Evolutionary conservation across 2,888 invertebrate genomes (phyloP), one percentile per base, ranked within the genome.

Genomic region (Polymixis flavicincta): DNA sequence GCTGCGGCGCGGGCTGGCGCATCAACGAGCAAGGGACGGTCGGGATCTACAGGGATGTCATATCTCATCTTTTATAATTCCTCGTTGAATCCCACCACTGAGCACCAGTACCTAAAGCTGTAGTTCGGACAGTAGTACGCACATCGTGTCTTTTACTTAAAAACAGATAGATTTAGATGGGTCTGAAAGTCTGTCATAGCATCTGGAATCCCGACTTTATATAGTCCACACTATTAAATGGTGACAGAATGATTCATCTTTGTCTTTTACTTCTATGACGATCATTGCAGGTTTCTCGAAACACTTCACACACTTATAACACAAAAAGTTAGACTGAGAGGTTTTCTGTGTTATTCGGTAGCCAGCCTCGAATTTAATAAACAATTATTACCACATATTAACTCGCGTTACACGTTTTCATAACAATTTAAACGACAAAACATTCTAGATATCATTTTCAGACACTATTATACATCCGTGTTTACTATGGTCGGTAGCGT

Each of bases 401-500:
- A 19, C 11, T 32, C n/a, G 9, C 7, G 9, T 57, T 28, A 55
- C 45, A 52, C 22, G 8, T 54, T 76, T 48, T n/a, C 14, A 73
- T 32, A 80, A 80, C 50, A 50, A 50, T 50, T 52, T 52, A 54
- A n/a, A 48, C 13, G 13, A 42, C 28, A 60, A 50, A 75, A 81
- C 17, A 55, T 55, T 25, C 32, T 59, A 59, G 61, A 64, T 48
- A 52, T 32, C 28, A 32, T 64, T 64, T 83, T 67, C 66, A 70
- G 80, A 37, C 25, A 32, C 25, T n/a, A 65, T 74, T 72, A 42
- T 77, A 87, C 52, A 78, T 87, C 82, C 65, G 72, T 85, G 84
- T 81, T 65, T 73, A 82, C 79, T 76, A 86, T 79, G 74, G 73
- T 76, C 80, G 74, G 73, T 76, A 82, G 78, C 82, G 85, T 87